These are phyloP conservation scores for Turdus rufiventris DNA, from an alignment of 2,113 vertebrate species.

Conservation along the genomic window DNA sequence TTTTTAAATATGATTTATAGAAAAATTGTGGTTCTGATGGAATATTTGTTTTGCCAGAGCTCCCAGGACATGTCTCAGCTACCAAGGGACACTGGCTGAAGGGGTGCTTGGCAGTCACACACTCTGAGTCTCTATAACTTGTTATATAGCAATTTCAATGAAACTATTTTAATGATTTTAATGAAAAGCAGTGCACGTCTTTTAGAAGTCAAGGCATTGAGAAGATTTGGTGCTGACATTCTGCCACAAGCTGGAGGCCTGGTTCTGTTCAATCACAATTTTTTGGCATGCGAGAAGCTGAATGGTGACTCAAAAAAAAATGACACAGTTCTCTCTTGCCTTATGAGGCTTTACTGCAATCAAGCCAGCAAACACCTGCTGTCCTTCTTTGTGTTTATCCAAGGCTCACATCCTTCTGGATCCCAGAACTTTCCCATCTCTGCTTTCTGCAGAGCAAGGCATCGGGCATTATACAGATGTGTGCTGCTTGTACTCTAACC, in stretches of 20 bases:
- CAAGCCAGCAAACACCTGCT: not conserved
- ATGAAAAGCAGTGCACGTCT: not conserved
- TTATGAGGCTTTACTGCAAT: not conserved
- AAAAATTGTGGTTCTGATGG: not conserved
- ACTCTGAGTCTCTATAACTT: not conserved
- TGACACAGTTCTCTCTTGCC: not conserved
- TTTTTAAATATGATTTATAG: not conserved
- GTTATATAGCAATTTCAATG: fast-evolving
- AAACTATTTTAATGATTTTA: not conserved
- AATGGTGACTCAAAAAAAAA: not conserved
- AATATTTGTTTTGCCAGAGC: not conserved
- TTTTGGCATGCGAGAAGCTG: not conserved
- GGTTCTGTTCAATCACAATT: not conserved
- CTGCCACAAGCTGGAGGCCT: not conserved
- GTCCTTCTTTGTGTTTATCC: not conserved
- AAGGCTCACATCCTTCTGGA: not conserved
- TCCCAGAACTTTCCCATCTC: not conserved
- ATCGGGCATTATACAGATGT: not conserved
- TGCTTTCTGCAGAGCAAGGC: not conserved
- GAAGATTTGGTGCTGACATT: not conserved
- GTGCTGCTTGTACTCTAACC: not conserved
- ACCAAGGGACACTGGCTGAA: not conserved
- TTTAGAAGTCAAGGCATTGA: not conserved
- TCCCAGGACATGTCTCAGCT: not conserved
- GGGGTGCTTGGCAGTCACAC: not conserved